Percentiles rank a stretch among this genome's conserved stretches.
Conservation (phyloP, 2,888 invertebrate genomes). For the Rotaria socialis region DNA sequence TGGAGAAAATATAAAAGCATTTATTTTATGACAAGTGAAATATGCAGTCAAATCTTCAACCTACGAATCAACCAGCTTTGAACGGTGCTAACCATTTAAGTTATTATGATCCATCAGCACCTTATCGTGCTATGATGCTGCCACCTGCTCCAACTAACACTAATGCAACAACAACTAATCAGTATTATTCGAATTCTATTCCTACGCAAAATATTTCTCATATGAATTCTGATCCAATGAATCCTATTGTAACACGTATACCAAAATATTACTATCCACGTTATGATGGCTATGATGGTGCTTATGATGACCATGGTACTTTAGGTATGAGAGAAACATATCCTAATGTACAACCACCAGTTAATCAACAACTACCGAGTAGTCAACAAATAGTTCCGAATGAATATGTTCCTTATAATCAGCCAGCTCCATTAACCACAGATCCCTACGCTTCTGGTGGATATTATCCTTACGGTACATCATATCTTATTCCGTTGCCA, state of each 20-base stretch:
- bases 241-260: neutral
- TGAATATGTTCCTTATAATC: no score
- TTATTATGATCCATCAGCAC: neutral
- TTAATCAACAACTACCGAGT: no score
- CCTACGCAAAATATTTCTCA: neutral
- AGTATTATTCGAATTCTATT: neutral
- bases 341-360: neutral
- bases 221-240: neutral
- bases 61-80: neutral
- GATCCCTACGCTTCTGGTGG: no score
- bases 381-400: no score
- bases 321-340: no score
- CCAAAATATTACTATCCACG: neutral
- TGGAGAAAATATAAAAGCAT: neutral
- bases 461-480: no score
- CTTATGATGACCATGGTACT: no score
- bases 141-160: neutral
- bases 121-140: neutral
- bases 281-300: neutral
- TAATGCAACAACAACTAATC: neutral
- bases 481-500: no score
- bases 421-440: no score
- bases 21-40: neutral
- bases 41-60: neutral
- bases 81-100: neutral